Conservation (phyloP, 2,113 vertebrate species). For the Gopherus evgoodei region DNA sequence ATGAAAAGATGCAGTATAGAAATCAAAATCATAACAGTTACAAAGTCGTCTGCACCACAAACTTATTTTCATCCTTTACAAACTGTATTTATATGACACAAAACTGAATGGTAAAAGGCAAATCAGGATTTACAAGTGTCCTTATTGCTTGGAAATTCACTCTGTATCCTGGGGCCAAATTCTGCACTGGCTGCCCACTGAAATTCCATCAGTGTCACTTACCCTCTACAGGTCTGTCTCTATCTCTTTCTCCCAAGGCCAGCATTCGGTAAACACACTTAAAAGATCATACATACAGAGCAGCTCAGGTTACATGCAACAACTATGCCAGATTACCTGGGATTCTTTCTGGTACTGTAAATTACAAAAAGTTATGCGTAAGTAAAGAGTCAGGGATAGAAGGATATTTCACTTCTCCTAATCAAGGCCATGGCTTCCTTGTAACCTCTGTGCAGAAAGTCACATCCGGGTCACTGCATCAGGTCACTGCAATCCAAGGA, state of each 20-base stretch:
- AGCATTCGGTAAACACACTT: too few species aligned
- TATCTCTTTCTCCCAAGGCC: background rate
- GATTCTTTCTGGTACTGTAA: too few species aligned
- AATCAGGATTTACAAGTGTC: background rate
- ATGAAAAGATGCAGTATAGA: too few species aligned
- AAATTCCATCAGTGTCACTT: background rate
- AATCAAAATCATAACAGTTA: too few species aligned
- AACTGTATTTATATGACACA: background rate
- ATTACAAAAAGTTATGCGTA: background rate
- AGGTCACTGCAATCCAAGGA: background rate
- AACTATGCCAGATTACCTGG: too few species aligned
- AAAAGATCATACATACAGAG: too few species aligned
- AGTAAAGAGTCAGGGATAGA: background rate
- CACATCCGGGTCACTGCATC: background rate
- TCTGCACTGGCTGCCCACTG: background rate
- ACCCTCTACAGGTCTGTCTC: too few species aligned
- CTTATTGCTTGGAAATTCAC: background rate
- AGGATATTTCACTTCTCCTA: background rate
- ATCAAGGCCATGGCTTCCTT: background rate
- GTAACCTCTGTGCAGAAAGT: background rate
- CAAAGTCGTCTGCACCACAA: too few species aligned
- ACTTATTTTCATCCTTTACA: too few species aligned
- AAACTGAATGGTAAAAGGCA: accelerated
- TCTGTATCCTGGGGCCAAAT: too few species aligned
- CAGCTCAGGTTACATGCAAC: too few species aligned